Percentiles rank a stretch among this genome's conserved stretches.
Evolutionary conservation across 2,113 vertebrate species (phyloP).

Genomic region (Chelonoidis abingdonii): DNA sequence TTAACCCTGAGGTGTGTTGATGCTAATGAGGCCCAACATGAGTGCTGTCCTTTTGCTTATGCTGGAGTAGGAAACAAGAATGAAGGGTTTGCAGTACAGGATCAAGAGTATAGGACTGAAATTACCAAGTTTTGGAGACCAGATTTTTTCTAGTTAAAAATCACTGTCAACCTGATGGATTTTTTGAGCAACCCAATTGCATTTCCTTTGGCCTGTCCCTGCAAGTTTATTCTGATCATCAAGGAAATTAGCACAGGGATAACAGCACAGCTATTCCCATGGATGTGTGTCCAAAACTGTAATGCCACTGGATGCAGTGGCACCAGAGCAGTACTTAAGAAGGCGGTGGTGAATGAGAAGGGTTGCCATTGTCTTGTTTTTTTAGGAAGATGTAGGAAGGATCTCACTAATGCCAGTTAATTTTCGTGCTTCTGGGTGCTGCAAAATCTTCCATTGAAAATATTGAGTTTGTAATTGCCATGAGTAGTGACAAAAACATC

Average conservation of each 20-base stretch:
- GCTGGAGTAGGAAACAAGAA: background rate
- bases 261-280: background rate
- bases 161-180: background rate
- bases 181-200: background rate
- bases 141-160: background rate
- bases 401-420: background rate
- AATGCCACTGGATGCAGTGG: background rate
- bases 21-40: background rate
- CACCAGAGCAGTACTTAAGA: background rate
- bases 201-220: background rate
- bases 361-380: background rate
- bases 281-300: background rate
- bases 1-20: background rate
- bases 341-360: background rate
- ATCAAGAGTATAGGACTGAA: background rate
- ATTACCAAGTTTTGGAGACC: background rate
- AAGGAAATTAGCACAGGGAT: background rate
- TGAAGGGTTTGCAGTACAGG: background rate
- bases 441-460: background rate
- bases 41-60: background rate
- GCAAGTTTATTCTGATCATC: background rate
- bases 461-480: background rate
- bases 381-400: background rate
- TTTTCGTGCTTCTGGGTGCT: background rate
- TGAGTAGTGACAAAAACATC: background rate